A percentile compares a stretch with the other conserved stretches of the same genome.
Evolutionary conservation across 2,797 vertebrate species (phyloP).

Genomic region (Atherinosoma microstoma): DNA sequence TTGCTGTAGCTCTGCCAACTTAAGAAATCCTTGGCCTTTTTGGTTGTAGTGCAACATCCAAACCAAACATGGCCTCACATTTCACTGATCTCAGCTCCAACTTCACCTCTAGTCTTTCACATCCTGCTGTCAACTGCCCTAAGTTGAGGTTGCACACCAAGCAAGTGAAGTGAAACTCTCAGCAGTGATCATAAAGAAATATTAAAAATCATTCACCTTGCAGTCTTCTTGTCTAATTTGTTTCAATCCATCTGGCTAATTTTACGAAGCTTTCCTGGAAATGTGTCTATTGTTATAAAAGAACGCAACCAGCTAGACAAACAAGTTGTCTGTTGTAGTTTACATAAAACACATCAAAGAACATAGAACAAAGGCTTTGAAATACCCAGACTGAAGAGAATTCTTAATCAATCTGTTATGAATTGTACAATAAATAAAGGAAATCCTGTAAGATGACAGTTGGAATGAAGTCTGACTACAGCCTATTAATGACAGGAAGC

Average conservation of each 20-base stretch:
- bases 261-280: slow-evolving; percentile 48
- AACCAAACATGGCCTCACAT: slow-evolving; percentile 40
- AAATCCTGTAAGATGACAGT: slow-evolving; percentile 36
- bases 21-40: slow-evolving; percentile 1
- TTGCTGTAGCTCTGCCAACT: slow-evolving; percentile 12
- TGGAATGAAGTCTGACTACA: slow-evolving; percentile 29
- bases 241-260: slow-evolving; percentile 43
- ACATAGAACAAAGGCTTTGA: slow-evolving; percentile 58
- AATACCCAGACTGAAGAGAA: slow-evolving; percentile 62
- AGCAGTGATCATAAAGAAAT: slow-evolving; percentile 6
- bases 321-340: slow-evolving; percentile 60
- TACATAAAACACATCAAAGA: slow-evolving; percentile 67
- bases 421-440: slow-evolving; percentile 53
- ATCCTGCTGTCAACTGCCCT: slow-evolving; percentile 6
- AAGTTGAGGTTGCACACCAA: slow-evolving; percentile 9
- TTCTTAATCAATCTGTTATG: slow-evolving; percentile 63
- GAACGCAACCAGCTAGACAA: slow-evolving; percentile 47
- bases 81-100: slow-evolving; percentile 25
- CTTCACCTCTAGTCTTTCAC: slow-evolving; percentile 31
- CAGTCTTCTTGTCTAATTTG: slow-evolving; percentile 25
- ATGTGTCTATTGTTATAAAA: slow-evolving; percentile 46
- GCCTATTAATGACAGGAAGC: slow-evolving; percentile 4
- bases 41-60: slow-evolving; percentile 24
- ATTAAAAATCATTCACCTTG: slow-evolving; percentile 41
- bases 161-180: slow-evolving; percentile 19